phyloP scores from a whole-genome alignment of 2,888 invertebrate species.

The Erebia aethiops region DNA sequence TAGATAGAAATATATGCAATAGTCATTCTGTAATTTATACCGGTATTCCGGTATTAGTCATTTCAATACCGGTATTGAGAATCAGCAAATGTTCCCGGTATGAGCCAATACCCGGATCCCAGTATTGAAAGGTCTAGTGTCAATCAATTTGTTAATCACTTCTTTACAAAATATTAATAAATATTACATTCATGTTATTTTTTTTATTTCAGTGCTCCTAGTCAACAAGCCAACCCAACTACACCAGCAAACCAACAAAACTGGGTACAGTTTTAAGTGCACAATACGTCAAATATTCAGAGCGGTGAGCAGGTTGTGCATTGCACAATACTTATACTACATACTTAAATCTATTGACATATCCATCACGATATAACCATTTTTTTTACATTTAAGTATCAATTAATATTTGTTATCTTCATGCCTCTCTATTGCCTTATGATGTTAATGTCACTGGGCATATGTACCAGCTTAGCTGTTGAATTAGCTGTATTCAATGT shows the following conservation, averaged over 20 bases:
- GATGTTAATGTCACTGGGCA: background rate
- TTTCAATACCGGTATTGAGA: no score
- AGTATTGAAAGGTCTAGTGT: no score
- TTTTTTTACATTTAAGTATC: conserved; percentile 16
- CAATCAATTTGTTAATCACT: no score
- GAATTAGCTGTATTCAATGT: background rate
- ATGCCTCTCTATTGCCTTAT: conserved; percentile 30
- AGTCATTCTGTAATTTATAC: no score
- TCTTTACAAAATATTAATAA: background rate
- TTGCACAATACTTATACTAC: conserved; percentile 74
- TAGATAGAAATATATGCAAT: no score
- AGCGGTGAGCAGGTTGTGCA: conserved; percentile 56
- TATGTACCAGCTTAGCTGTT: conserved; percentile 3
- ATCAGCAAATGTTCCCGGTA: no score
- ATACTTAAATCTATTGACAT: conserved; percentile 58
- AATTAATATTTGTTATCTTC: conserved; percentile 2
- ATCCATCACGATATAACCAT: conserved; percentile 23
- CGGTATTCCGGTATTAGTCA: no score
- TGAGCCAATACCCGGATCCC: no score
- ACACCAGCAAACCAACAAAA: conserved; percentile 75
- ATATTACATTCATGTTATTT: no score
- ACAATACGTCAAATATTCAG: conserved; percentile 45
- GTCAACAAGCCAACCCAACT: conserved; percentile 58
- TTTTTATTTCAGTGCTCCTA: conserved; percentile 56
- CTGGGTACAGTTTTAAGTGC: conserved; percentile 76